A percentile compares a stretch with the other conserved stretches of the same genome.
Conservation (phyloP, 2,797 vertebrate species). For the Molossus alvarezi region DNA sequence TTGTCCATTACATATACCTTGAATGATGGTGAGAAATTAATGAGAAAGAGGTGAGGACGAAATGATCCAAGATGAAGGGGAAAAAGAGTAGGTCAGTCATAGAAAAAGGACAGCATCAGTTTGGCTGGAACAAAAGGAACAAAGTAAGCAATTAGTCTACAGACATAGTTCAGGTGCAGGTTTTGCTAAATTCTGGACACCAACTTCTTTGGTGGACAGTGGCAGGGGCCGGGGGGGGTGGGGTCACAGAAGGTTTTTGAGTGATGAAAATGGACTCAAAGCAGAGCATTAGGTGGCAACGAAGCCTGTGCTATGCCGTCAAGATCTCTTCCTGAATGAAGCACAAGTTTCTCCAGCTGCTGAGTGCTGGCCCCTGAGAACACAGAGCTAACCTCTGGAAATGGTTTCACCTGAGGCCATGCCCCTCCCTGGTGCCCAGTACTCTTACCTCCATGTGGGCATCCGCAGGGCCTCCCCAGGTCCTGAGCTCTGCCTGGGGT, state of each 20-base stretch:
- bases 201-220: not conserved
- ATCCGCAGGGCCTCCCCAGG: not conserved
- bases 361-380: not conserved
- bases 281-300: not conserved
- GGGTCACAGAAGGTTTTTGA: not conserved
- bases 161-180: not conserved
- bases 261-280: not conserved
- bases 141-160: not conserved
- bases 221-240: too few species aligned
- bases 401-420: not conserved
- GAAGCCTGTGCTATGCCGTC: not conserved
- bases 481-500: not conserved
- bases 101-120: not conserved
- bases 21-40: conserved; percentile 35
- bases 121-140: conserved; percentile 23
- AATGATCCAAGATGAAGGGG: not conserved
- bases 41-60: not conserved
- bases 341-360: not conserved
- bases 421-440: not conserved
- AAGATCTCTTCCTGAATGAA: not conserved
- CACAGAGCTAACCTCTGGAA: not conserved
- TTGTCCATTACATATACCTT: not conserved
- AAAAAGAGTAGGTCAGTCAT: not conserved
- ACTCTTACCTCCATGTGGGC: accelerated
- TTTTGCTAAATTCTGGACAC: not conserved